These are phyloP conservation scores for Enteromius fasciolatus DNA, from an alignment of 2,797 vertebrate species.

Conservation along the genomic window DNA sequence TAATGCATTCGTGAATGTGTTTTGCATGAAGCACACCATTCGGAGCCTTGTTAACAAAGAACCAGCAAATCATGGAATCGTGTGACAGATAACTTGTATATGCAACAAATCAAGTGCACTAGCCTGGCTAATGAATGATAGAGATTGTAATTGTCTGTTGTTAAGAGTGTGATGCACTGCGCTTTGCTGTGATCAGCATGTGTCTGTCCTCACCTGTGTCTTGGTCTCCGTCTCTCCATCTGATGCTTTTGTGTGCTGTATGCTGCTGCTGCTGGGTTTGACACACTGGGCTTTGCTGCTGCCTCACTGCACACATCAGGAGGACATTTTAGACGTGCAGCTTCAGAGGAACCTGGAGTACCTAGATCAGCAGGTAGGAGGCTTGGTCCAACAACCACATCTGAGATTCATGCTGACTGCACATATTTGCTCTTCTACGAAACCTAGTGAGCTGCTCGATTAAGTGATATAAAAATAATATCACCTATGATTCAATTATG, in stretches of 20 bases:
- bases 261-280: constrained; percentile 41
- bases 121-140: constrained; percentile 30
- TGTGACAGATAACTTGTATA: constrained; percentile 4
- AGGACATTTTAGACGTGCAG: constrained; percentile 97
- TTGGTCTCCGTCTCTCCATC: constrained; percentile 21
- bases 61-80: constrained; percentile 4
- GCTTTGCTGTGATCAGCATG: constrained; percentile 35
- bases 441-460: neutral
- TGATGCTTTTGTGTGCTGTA: constrained; percentile 44
- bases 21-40: neutral
- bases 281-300: constrained; percentile 68
- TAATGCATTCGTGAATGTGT: constrained; percentile 1
- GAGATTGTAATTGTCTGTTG: neutral
- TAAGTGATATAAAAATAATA: neutral
- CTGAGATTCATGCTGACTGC: neutral
- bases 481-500: neutral
- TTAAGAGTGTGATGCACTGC: neutral
- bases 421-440: constrained; percentile 10
- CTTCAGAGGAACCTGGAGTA: constrained; percentile 98
- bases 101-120: constrained; percentile 1
- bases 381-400: constrained; percentile 65
- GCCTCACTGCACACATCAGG: constrained; percentile 82
- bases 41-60: neutral
- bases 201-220: constrained; percentile 31
- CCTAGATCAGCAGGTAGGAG: constrained; percentile 96